Conservation (phyloP, 1,140 invertebrate species). For the Drosophila guanche region DNA sequence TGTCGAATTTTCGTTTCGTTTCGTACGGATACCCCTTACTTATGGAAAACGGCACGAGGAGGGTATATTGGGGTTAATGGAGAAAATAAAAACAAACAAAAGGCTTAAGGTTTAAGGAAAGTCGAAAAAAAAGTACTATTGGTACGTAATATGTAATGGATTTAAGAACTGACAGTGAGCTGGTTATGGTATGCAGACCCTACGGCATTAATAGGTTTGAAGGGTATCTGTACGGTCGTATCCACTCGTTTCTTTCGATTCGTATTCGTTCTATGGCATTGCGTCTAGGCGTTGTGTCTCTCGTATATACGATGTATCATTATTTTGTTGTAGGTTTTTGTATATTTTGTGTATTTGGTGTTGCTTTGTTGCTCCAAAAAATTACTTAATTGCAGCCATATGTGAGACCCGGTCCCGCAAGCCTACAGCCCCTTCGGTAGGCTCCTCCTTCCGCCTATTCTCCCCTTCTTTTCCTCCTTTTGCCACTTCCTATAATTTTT, state of each 20-base stretch:
- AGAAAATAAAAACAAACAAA: too few relatives aligned
- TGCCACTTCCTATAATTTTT: too few relatives aligned
- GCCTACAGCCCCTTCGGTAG: not conserved
- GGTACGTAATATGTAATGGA: too few relatives aligned
- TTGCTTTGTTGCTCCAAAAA: slow-evolving; percentile 59
- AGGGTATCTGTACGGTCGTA: too few relatives aligned
- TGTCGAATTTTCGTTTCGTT: slow-evolving; percentile 52
- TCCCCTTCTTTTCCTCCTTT: too few relatives aligned
- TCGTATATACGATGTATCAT: slow-evolving; percentile 54
- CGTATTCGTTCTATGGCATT: slow-evolving; percentile 25
- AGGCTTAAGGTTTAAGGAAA: too few relatives aligned
- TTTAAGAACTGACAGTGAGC: too few relatives aligned
- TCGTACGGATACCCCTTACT: slow-evolving; percentile 1
- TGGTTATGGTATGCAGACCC: too few relatives aligned
- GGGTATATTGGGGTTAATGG: too few relatives aligned
- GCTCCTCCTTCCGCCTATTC: slow-evolving; percentile 1
- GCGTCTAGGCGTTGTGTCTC: slow-evolving; percentile 41
- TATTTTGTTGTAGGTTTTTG: slow-evolving; percentile 16
- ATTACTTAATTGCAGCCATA: slow-evolving; percentile 80
- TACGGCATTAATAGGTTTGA: not conserved
- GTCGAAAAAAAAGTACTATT: too few relatives aligned
- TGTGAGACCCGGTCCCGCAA: slow-evolving; percentile 39
- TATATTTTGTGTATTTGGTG: not conserved
- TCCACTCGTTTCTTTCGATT: slow-evolving; percentile 1
- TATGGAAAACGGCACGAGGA: too few relatives aligned